phyloP scores from a whole-genome alignment of 1,140 invertebrate genomes.

The Drosophila murphyi region DNA sequence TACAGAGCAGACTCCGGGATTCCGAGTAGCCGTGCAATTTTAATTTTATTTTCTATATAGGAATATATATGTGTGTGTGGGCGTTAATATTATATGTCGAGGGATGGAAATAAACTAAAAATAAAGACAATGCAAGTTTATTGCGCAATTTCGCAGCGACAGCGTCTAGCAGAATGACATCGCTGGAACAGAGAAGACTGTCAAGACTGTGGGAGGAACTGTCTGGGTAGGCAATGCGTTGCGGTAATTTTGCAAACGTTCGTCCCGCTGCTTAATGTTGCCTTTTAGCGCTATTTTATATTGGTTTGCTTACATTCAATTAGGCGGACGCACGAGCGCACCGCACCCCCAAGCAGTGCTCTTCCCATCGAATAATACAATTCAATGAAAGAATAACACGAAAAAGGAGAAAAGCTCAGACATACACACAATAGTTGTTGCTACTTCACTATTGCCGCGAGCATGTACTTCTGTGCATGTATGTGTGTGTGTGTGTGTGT shows the following conservation, averaged over 20 bases:
- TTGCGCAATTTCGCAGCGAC: slow-evolving; percentile 64
- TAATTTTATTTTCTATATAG: slow-evolving; percentile 65
- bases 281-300: slow-evolving; percentile 48
- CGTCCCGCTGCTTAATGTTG: slow-evolving; percentile 50
- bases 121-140: slow-evolving; percentile 76
- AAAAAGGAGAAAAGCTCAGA: slow-evolving; percentile 15
- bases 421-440: slow-evolving; percentile 3
- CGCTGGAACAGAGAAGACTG: slow-evolving; percentile 21
- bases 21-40: slow-evolving; percentile 67
- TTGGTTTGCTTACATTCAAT: slow-evolving; percentile 76
- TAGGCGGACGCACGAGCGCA: slow-evolving; percentile 62
- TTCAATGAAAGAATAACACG: slow-evolving; percentile 46
- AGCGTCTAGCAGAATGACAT: slow-evolving; percentile 47
- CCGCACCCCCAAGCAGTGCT: not conserved
- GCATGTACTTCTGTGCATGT: no score
- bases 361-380: slow-evolving; percentile 19
- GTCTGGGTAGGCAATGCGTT: slow-evolving; percentile 23
- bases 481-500: not conserved
- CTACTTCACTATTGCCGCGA: not conserved
- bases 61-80: slow-evolving; percentile 3
- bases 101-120: slow-evolving; percentile 65
- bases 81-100: slow-evolving; percentile 52
- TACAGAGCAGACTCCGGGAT: slow-evolving; percentile 8
- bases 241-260: slow-evolving; percentile 50
- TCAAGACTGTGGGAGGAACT: not conserved